These are phyloP conservation scores for Gavia stellata DNA, from an alignment of 2,113 vertebrate species.

Conservation along the genomic window DNA sequence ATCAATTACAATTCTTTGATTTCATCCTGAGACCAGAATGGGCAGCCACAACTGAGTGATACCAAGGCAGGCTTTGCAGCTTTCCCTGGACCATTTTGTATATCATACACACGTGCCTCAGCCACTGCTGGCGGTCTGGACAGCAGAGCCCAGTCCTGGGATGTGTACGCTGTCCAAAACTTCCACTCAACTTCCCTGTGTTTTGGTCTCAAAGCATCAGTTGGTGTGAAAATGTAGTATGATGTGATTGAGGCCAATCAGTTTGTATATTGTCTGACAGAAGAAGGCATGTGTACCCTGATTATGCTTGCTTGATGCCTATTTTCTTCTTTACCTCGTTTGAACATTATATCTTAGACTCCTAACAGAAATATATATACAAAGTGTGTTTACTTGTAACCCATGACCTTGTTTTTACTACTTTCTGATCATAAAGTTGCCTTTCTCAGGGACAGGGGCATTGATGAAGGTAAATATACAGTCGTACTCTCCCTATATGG, in stretches of 20 bases:
- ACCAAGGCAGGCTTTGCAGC: not conserved
- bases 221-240: not conserved
- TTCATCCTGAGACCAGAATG: not conserved
- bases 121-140: not conserved
- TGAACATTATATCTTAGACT: not conserved
- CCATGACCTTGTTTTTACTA: not conserved
- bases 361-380: not conserved
- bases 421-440: not conserved
- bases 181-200: not conserved
- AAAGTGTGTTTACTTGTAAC: not conserved
- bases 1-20: not conserved
- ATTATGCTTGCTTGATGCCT: not conserved
- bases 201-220: not conserved
- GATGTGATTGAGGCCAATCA: not conserved
- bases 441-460: not conserved
- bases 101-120: accelerated
- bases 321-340: not conserved
- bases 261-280: not conserved
- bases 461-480: not conserved
- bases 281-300: not conserved
- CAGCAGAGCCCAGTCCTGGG: not conserved
- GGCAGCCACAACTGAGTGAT: not conserved
- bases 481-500: not conserved
- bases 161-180: accelerated
- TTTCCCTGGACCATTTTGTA: not conserved